Evolutionary conservation across 2,797 vertebrate species (phyloP), one percentile per base, ranked within the genome.

Genomic region (Alauda arvensis): DNA sequence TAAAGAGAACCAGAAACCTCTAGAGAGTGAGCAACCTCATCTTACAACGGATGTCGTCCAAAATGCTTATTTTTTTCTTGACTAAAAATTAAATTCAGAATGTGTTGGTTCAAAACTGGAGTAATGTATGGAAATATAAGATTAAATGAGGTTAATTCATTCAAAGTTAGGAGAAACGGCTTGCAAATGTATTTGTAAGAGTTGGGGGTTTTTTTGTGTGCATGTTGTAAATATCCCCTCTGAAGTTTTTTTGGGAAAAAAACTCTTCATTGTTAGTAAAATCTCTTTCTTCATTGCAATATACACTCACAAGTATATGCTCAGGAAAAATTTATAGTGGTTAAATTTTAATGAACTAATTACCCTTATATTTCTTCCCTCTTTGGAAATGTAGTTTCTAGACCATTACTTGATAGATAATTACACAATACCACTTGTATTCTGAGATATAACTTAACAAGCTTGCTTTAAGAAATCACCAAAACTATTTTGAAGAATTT

Each of bases 181-280:
- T 37, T 37, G 37, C 10, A 37, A 37, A 37, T 37, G 37, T 37
- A 37, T 10, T 37, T 37, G 0, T 49, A 8, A 34, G n/a, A 15
- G 5, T 12, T 66, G 7, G 15, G 1, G 1, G 8, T 18, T 67
- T 24, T n/a, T 34, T 7, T 40, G 3, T 57, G 8, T 28, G 6
- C 29, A 7, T 56, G 1, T 60, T 71, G 13, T 25, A 57, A 33
- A 34, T 11, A 43, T 18, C 14, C 3, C 46, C 23, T 51, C n/a
- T 9, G 3, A 61, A 78, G 34, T 37, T 9, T 7, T 5, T 18
- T 42, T 39, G 21, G 39, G 20, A 31, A 16, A 83, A 78, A 85
- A 85, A 6, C 21, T 17, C 21, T 67, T 3, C 51, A 43, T n/a
- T 14, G 4, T 28, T 12, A 52, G 10, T 24, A 18, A 34, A 83